Conservation (phyloP, 2,113 vertebrate species). For the Macrotus californicus region DNA sequence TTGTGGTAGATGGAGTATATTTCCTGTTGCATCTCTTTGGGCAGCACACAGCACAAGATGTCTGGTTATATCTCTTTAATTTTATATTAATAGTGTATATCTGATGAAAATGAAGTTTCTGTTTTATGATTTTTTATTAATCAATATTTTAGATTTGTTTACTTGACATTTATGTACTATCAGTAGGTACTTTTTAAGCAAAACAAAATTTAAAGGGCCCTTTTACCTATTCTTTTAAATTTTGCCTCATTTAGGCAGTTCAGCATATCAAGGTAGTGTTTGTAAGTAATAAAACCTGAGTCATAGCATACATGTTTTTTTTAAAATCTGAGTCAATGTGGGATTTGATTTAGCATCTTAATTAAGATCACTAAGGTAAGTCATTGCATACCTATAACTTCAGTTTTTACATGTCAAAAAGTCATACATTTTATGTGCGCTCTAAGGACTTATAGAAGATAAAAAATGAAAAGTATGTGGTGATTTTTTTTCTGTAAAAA, state of each 20-base stretch:
- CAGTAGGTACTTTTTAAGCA: background rate
- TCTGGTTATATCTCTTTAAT: background rate
- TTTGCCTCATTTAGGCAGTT: background rate
- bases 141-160: conserved; percentile 4
- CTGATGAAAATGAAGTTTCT: background rate
- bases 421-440: background rate
- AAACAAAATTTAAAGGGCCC: background rate
- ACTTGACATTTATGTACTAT: background rate
- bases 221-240: conserved; percentile 21
- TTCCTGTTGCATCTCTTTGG: background rate
- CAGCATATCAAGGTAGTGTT: background rate
- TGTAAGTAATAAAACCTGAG: conserved; percentile 4
- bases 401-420: background rate
- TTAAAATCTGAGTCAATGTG: background rate
- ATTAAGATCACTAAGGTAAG: conserved; percentile 9
- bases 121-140: background rate
- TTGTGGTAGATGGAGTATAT: background rate
- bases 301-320: background rate
- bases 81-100: background rate
- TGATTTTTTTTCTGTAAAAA: background rate
- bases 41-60: background rate
- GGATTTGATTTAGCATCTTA: conserved; percentile 10
- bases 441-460: background rate
- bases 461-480: conserved; percentile 8
- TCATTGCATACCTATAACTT: background rate